phyloP scores from a whole-genome alignment of 2,797 vertebrate genomes.

The Acropternis orthonyx region DNA sequence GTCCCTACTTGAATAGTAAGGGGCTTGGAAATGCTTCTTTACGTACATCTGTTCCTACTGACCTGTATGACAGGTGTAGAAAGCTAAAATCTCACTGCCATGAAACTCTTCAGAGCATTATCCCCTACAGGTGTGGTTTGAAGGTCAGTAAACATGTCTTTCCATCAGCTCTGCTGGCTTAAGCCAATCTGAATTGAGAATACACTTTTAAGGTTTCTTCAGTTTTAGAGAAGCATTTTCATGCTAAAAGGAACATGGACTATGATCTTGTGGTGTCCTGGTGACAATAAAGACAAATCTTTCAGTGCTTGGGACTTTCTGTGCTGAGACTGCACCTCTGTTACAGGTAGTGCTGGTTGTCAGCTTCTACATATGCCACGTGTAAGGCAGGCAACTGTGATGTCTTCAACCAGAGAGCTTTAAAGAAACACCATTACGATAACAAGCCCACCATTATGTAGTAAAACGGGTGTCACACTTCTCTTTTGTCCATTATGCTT shows the following conservation, averaged over 20 bases:
- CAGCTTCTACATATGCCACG: not conserved
- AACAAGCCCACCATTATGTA: not conserved
- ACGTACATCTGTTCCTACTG: fast-evolving
- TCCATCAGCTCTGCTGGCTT: not conserved
- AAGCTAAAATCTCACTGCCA: not conserved
- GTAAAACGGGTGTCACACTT: not conserved
- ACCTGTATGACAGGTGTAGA: not conserved
- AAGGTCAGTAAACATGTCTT: not conserved
- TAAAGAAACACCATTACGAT: not conserved
- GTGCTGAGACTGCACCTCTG: not conserved
- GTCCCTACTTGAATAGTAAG: not conserved
- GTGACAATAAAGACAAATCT: not conserved
- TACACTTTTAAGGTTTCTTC: not conserved
- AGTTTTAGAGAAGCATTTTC: not conserved
- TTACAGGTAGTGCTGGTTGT: not conserved
- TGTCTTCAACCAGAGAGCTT: not conserved
- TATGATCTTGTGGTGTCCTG: not conserved
- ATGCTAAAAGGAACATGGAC: not conserved
- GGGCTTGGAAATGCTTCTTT: not conserved
- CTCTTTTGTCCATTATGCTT: not conserved
- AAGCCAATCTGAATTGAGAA: not conserved
- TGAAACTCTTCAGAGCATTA: not conserved
- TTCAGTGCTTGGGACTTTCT: not conserved
- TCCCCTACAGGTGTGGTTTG: not conserved
- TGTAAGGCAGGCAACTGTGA: not conserved